phyloP scores from a whole-genome alignment of 1,140 invertebrate genomes.

The Lordiphosa clarofinis region DNA sequence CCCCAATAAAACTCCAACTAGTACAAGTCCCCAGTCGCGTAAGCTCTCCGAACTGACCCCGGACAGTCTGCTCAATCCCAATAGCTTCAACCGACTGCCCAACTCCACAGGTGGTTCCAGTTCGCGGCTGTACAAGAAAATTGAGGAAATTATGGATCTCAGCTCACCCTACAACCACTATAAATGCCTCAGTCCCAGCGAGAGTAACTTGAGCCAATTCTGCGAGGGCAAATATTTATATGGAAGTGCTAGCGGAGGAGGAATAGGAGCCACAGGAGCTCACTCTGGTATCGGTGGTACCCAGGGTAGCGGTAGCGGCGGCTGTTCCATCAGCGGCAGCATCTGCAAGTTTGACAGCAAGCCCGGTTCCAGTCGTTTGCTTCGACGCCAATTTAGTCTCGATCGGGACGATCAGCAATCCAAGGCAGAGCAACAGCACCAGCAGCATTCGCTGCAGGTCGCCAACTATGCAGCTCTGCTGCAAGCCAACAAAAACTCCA shows the following conservation, averaged over 20 bases:
- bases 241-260: conserved; percentile 26
- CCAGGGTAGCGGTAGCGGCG: conserved; percentile 35
- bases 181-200: conserved; percentile 86
- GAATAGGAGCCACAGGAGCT: conserved; percentile 15
- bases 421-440: conserved; percentile 67
- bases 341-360: conserved; percentile 59
- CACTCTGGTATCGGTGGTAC: conserved; percentile 16
- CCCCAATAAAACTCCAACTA: conserved; percentile 61
- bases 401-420: conserved; percentile 82
- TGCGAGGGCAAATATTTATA: conserved; percentile 78
- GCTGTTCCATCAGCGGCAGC: conserved; percentile 38
- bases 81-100: conserved; percentile 73
- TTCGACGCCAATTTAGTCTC: conserved; percentile 86
- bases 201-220: conserved; percentile 80
- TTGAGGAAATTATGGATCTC: conserved; percentile 82
- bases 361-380: conserved; percentile 80
- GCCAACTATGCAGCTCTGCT: conserved; percentile 54
- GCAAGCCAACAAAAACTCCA: conserved; percentile 52
- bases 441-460: conserved; percentile 62
- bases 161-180: conserved; percentile 87
- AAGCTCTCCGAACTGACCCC: conserved; percentile 72
- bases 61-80: conserved; percentile 71
- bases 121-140: conserved; percentile 74
- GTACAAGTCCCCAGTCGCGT: conserved; percentile 61
- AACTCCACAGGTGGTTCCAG: conserved; percentile 70